Evolutionary conservation across 2,113 vertebrate species (phyloP), one percentile per base, ranked within the genome.

Genomic region (Nothoprocta pentlandii): DNA sequence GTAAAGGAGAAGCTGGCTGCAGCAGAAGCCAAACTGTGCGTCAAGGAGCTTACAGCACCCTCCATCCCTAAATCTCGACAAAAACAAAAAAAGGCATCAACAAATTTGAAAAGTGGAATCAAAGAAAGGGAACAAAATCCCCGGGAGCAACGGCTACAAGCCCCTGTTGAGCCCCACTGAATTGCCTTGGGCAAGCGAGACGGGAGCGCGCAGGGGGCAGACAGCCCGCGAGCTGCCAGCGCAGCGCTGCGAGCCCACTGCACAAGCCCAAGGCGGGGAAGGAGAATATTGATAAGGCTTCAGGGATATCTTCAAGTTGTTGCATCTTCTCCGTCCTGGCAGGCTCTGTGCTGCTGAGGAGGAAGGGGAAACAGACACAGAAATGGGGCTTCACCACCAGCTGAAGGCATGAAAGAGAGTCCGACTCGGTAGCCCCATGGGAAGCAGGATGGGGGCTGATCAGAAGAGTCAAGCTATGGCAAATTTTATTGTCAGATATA

Each of bases 1-100:
- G 6, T 30, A 86, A 80, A 80, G 44, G 15, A 87, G 20, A 58
- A 66, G 58, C 6, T 42, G 26, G 26, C 12, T 42, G 23, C 17
- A 84, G 8, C 22, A 13, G 8, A 63, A 78, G 32, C 14, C 71
- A 13, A 75, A 12, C 17, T 41, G 15, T 9, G 6, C 74, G 12
- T 6, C 67, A 69, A 81, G 51, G 41, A 79, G 6, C 2, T 79
- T 32, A 32, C 0, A 0, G 7, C 1, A 10, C 42, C 76, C 75
- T 82, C 1, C 13, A 42, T 6, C 12, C 16, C 15, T 61, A 26
- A 75, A 25, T n/a, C 39, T 46, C 3, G 1, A 71, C 4, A 30
- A 84, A 81, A 9, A 66, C 12, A 21, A 66, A 87, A 89, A 67
- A 2, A 85, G 75, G 15, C 2, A 46, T 25, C 10, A 41, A 42